Conservation (phyloP, 2,888 invertebrate species). For the Agapetus fuscipes region DNA sequence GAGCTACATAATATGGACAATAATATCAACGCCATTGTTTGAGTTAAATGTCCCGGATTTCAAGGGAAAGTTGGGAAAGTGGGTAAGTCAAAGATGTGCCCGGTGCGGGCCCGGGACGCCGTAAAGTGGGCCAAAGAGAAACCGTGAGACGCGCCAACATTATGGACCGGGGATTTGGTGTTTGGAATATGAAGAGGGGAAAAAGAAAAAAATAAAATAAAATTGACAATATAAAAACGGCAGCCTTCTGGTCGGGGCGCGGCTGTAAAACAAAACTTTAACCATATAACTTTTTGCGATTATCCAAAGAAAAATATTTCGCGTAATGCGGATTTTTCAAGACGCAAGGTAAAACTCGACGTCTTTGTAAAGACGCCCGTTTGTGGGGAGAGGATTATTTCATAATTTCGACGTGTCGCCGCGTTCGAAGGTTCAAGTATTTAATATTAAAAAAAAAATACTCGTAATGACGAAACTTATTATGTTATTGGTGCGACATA, state of each 20-base stretch:
- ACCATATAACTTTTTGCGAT: slow-evolving; percentile 7
- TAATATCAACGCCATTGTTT: too few species aligned
- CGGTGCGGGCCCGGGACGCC: not conserved
- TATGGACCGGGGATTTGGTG: not conserved
- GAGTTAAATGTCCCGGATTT: too few species aligned
- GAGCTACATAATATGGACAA: too few species aligned
- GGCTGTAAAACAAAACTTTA: slow-evolving; percentile 7
- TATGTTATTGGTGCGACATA: too few species aligned
- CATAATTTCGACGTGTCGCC: too few species aligned
- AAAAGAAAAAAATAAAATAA: not conserved
- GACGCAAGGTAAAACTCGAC: not conserved
- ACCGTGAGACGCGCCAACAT: not conserved
- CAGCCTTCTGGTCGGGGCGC: not conserved
- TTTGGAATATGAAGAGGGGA: not conserved
- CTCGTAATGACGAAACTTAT: too few species aligned
- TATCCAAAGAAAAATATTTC: slow-evolving; percentile 1
- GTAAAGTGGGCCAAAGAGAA: not conserved
- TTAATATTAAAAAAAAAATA: too few species aligned
- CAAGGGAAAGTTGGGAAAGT: too few species aligned
- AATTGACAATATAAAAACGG: slow-evolving; percentile 4
- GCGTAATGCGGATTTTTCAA: not conserved
- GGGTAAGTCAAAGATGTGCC: too few species aligned
- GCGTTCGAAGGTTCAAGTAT: too few species aligned
- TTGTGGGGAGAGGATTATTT: too few species aligned
- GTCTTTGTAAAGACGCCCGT: not conserved